Percentiles rank a stretch among this genome's conserved stretches.
Conservation (phyloP, 2,113 vertebrate species). For the Petroica traversi region DNA sequence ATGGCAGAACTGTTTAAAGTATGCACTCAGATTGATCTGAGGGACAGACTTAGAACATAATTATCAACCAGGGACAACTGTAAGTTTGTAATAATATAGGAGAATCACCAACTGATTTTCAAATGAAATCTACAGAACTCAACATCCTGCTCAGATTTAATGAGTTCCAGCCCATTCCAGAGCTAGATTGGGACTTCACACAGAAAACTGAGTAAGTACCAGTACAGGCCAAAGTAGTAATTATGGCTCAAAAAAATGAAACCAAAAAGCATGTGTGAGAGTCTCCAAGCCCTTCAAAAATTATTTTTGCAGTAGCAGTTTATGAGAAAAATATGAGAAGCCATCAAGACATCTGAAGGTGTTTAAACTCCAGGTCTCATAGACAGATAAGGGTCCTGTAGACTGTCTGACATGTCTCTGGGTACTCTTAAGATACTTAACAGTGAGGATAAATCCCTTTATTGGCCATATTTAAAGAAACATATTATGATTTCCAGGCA, state of each 20-base stretch:
- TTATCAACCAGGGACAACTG: conserved; percentile 56
- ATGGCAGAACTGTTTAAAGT: neutral
- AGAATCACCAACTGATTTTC: conserved; percentile 56
- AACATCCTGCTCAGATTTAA: conserved; percentile 62
- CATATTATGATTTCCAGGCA: neutral
- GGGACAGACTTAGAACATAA: conserved; percentile 66
- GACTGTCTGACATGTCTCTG: neutral
- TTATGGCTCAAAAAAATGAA: neutral
- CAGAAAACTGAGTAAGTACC: neutral
- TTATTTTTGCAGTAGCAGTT: neutral
- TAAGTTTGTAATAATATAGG: conserved; percentile 69
- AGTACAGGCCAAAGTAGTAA: neutral
- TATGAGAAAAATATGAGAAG: conserved; percentile 9
- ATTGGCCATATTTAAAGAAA: neutral
- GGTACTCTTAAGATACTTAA: neutral
- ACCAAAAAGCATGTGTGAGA: neutral
- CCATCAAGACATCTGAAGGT: neutral
- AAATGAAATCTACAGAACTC: conserved; percentile 56
- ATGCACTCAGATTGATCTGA: conserved; percentile 49
- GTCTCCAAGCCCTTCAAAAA: neutral
- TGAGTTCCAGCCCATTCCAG: conserved; percentile 64
- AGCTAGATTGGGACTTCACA: neutral
- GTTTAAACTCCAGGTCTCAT: neutral
- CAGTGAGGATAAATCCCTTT: neutral
- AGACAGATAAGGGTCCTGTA: neutral